Base-by-base conservation (phyloP, 2,888 invertebrate species). In the Cetonia aurata region DNA sequence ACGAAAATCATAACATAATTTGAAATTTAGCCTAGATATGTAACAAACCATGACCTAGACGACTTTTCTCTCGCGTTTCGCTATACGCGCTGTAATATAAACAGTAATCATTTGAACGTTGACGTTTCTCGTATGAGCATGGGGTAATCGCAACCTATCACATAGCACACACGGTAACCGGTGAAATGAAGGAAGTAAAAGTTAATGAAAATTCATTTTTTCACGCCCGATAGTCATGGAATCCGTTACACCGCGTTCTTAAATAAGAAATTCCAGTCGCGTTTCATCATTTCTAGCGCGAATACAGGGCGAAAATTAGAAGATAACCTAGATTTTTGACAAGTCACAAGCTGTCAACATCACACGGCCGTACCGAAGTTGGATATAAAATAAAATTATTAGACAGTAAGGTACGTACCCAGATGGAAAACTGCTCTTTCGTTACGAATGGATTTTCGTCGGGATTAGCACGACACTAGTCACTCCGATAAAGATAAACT, bases 251-350 rank as follows among this genome's bases (percentile, higher is more conserved):
- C 15, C 9, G 10, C n/a, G 50, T 6, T 52, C 17, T 37, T 10
- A 37, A 41, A 50, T 50, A 65, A 50, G 48, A 65, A 48, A 65
- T 65, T 65, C 62, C 6, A 50, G 4, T 13, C 62, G 50, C 17
- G 62, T 65, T 15, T 50, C 46, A 57, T 42, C 37, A 37, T 65
- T 41, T 12, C 37, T 17, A 50, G 6, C 15, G 15, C 25, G 37
- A 65, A 65, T 56, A 33, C 50, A 50, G 37, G 41, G 41, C 50
- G 10, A 19, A 65, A 65, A 50, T 17, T 42, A 19, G 3, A 57
- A 9, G 62, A 68, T 68, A 68, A 68, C 68, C 68, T 68, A 68
- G 9, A 68, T 68, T 67, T 41, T 37, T 55, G 57, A 57, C 57
- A 37, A 37, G 57, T 31, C 44, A 50, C 68, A 68, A 48, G 41